A percentile compares a stretch with the other conserved stretches of the same genome.
Evolutionary conservation across 1,140 invertebrate species (phyloP).

Genomic region (Drosophila ficusphila): DNA sequence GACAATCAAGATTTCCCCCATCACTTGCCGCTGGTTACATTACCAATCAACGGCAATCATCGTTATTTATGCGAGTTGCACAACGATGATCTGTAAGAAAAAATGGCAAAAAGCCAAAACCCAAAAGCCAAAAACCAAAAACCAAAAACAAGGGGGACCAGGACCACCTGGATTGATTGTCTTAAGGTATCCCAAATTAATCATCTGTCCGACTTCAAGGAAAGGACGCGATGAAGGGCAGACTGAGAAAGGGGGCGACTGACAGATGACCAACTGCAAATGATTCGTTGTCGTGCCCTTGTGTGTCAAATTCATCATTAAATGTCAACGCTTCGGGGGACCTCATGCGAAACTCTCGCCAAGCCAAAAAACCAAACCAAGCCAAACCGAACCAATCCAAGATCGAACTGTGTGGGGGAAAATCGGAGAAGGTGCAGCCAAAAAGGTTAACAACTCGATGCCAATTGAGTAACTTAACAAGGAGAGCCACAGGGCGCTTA

Average conservation of each 20-base stretch:
- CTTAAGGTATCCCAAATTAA: constrained; percentile 61
- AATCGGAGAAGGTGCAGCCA: constrained; percentile 48
- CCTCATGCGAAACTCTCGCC: constrained; percentile 62
- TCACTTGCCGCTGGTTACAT: constrained; percentile 39
- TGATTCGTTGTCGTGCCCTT: constrained; percentile 77
- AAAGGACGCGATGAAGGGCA: constrained; percentile 21
- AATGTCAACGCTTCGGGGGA: constrained; percentile 80
- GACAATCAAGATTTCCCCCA: constrained; percentile 16
- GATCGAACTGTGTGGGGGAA: constrained; percentile 22
- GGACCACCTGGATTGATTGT: constrained; percentile 71
- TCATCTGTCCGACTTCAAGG: constrained; percentile 55
- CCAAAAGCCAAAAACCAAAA: constrained; percentile 14
- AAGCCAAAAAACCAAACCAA: constrained; percentile 15
- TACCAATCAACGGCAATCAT: constrained; percentile 59
- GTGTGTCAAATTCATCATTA: constrained; percentile 83
- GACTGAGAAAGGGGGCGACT: constrained; percentile 16
- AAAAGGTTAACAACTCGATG: constrained; percentile 77
- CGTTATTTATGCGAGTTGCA: constrained; percentile 72
- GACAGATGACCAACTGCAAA: constrained; percentile 43
- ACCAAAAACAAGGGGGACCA: constrained; percentile 9
- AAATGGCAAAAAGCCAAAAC: constrained; percentile 14
- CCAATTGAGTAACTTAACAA: constrained; percentile 75
- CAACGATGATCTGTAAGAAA: constrained; percentile 50
- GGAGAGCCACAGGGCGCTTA: constrained; percentile 44
- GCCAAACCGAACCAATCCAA: constrained; percentile 18